These are phyloP conservation scores for Cydia amplana DNA, from an alignment of 1,140 invertebrate species.

Conservation along the genomic window DNA sequence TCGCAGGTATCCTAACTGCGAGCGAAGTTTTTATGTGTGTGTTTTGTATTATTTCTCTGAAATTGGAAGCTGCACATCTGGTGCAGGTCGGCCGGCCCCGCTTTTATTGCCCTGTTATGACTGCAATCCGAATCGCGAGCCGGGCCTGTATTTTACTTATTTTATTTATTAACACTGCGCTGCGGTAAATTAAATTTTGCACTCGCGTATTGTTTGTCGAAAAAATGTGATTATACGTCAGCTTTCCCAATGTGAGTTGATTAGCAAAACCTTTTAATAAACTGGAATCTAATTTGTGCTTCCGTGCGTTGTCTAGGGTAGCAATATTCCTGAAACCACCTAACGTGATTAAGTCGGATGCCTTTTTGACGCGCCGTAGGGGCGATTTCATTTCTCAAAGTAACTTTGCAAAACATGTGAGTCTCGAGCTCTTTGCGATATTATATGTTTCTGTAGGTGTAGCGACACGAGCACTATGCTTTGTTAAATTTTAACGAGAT, in stretches of 20 bases:
- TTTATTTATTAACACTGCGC: slow-evolving; percentile 46
- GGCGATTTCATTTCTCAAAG: slow-evolving; percentile 67
- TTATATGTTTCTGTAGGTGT: slow-evolving; percentile 27
- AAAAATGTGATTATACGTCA: slow-evolving; percentile 38
- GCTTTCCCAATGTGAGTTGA: slow-evolving; percentile 38
- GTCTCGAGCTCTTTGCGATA: slow-evolving; percentile 36
- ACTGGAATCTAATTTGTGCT: slow-evolving; percentile 27
- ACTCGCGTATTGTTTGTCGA: slow-evolving; percentile 37
- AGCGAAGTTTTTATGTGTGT: slow-evolving; percentile 49
- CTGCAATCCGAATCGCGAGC: slow-evolving; percentile 57
- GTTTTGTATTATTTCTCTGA: slow-evolving; percentile 66
- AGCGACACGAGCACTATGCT: slow-evolving; percentile 37
- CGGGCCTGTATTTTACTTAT: slow-evolving; percentile 45
- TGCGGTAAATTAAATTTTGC: slow-evolving; percentile 52
- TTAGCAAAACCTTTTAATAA: slow-evolving; percentile 35
- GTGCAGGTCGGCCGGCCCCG: slow-evolving; percentile 45
- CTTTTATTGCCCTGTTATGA: slow-evolving; percentile 71
- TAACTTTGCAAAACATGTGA: slow-evolving; percentile 48
- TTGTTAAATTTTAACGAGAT: slow-evolving; percentile 49
- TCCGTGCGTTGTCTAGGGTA: slow-evolving; percentile 33
- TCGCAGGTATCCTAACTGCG: slow-evolving; percentile 52
- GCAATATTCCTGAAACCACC: slow-evolving; percentile 55
- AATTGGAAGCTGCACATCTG: slow-evolving; percentile 68
- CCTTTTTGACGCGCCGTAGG: slow-evolving; percentile 51
- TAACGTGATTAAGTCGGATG: slow-evolving; percentile 57